Evolutionary conservation across 1,140 invertebrate genomes (phyloP).

Genomic region (Goniozus legneri): DNA sequence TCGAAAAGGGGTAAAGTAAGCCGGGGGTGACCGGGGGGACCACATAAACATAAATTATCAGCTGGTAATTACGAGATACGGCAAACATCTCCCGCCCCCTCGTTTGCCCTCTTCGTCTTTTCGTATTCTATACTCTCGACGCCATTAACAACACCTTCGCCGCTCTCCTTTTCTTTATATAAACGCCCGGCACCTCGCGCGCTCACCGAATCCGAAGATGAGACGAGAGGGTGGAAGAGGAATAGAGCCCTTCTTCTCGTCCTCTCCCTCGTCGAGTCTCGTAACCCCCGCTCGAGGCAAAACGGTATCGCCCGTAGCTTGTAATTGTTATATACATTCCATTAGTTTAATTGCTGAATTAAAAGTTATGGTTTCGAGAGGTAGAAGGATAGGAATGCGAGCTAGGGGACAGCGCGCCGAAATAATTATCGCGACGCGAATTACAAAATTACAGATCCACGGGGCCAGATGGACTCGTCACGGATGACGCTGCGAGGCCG

Average conservation of each 20-base stretch:
- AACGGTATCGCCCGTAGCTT: slow-evolving; percentile 37
- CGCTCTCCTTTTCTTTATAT: background rate
- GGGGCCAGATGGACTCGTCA: no score
- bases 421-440: slow-evolving; percentile 30
- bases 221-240: background rate
- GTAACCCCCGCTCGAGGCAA: no score
- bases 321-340: slow-evolving; percentile 58
- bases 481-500: no score
- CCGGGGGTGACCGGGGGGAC: slow-evolving; percentile 32
- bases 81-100: slow-evolving; percentile 17
- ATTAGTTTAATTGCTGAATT: slow-evolving; percentile 57
- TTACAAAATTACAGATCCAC: background rate
- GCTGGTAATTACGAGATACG: slow-evolving; percentile 56
- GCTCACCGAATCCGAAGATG: background rate
- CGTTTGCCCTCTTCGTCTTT: slow-evolving; percentile 2
- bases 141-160: slow-evolving; percentile 14
- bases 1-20: slow-evolving; percentile 49
- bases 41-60: slow-evolving; percentile 58
- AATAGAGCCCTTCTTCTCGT: background rate
- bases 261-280: background rate
- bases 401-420: slow-evolving; percentile 20
- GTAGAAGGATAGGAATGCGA: slow-evolving; percentile 7
- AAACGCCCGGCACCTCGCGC: background rate
- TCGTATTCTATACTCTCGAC: no score
- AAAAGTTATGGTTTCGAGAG: slow-evolving; percentile 41